Percentiles rank a stretch among this genome's conserved stretches.
Evolutionary conservation across 2,888 invertebrate species (phyloP).

Genomic region (Agriotes lineatus): DNA sequence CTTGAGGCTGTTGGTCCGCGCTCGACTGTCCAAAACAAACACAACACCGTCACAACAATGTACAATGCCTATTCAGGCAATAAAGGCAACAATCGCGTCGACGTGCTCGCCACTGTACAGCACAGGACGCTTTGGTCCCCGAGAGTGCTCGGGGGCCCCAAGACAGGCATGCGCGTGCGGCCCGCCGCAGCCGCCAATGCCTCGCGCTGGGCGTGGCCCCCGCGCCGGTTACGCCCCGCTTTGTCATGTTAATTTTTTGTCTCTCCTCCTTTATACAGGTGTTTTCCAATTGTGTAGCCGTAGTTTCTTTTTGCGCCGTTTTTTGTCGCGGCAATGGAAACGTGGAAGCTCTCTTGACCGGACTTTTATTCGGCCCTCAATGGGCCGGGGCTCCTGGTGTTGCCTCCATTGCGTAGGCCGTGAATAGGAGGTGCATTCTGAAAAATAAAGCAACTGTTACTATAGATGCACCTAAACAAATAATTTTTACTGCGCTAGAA

Average conservation of each 20-base stretch:
- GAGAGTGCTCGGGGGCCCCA: conserved; percentile 45
- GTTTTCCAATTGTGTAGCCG: conserved; percentile 62
- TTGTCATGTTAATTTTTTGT: conserved; percentile 67
- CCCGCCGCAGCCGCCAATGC: conserved; percentile 58
- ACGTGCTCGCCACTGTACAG: conserved; percentile 62
- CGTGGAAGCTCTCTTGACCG: neutral
- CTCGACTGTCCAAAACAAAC: conserved; percentile 35
- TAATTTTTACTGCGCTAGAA: too few species aligned
- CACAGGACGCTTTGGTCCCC: conserved; percentile 61
- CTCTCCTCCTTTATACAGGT: conserved; percentile 66
- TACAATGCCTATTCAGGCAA: conserved; percentile 40
- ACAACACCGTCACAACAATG: conserved; percentile 44
- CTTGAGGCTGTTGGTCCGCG: conserved; percentile 68
- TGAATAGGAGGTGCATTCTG: too few species aligned
- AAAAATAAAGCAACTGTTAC: too few species aligned
- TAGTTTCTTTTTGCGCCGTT: conserved; percentile 35
- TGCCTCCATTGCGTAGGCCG: too few species aligned
- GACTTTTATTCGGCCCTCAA: neutral
- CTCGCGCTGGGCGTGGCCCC: conserved; percentile 59
- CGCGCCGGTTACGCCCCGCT: conserved; percentile 64
- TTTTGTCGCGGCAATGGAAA: conserved; percentile 15
- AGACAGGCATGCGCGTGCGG: conserved; percentile 57
- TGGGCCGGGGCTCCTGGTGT: neutral
- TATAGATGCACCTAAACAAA: too few species aligned
- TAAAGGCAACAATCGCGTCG: conserved; percentile 47